Base-by-base conservation (phyloP, 2,113 vertebrate genomes). In the Colius striatus region DNA sequence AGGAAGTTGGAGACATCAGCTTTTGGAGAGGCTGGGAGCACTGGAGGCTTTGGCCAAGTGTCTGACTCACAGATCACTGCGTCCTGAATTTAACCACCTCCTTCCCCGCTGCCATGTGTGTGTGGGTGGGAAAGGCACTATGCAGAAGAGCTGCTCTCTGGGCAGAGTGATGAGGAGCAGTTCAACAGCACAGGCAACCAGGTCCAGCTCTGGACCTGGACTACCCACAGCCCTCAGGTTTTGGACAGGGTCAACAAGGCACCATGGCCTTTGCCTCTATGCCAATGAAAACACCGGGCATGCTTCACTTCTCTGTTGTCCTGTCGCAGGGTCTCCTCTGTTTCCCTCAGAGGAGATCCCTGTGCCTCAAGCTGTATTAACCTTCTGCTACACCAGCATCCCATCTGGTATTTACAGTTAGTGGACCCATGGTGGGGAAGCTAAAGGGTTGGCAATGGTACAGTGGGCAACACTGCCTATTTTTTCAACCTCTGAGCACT, bases 301-400 rank as follows among this genome's bases (percentile, higher is more conserved):
- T 16, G 20, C 2, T 32, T 53, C 62, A 15, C 26, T 83, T 43
- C 45, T 36, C 60, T 16, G 41, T 6, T 9, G 10, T 57, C 26
- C 53, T 41, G 41, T 26, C 21, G 41, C 70, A 5, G 0, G 4
- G 0, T 22, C 68, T 73, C 26, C 43, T 78, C 18, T 14, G 15
- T 27, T 30, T 71, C 32, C 60, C 20, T 73, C 47, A 38, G 51
- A 32, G 13, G 5, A 43, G 17, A 36, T 11, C 22, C 68, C 82
- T 73, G 16, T 13, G 20, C 32, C 29, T 43, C 0, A 2, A 54
- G 26, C 43, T 27, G 6, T 0, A 0, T 65, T 10, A 51, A 4
- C 48, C 18, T 62, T 70, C 50, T 73, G 67, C 45, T 51, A 13
- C 23, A 13, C 16, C 34, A 72, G 53, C 22, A 47, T 47, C 43